Percentiles rank a stretch among this genome's conserved stretches.
Conservation (phyloP, 2,888 invertebrate genomes). For the Neoascia interrupta region DNA sequence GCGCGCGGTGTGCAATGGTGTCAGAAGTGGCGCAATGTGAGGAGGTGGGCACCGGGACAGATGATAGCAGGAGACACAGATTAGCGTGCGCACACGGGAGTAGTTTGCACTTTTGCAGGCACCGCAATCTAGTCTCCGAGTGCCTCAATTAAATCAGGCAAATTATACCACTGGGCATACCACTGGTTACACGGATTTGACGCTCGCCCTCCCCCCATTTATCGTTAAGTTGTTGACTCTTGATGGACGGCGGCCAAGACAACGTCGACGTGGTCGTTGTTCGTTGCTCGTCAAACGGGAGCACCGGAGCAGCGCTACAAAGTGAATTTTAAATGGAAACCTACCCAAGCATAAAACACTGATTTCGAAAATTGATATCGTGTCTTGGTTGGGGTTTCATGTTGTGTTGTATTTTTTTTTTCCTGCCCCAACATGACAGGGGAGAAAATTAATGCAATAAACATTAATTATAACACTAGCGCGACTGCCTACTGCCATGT, state of each 20-base stretch:
- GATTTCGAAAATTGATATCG: conserved; percentile 69
- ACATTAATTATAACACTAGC: conserved; percentile 70
- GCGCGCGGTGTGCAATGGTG: neutral
- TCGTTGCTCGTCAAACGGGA: conserved; percentile 48
- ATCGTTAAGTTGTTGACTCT: conserved; percentile 48
- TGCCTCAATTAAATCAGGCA: conserved; percentile 69
- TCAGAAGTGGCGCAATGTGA: conserved; percentile 4
- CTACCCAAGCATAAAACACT: conserved; percentile 69
- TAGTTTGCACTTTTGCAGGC: conserved; percentile 12
- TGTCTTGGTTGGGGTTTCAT: conserved; percentile 49
- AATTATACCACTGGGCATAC: conserved; percentile 63
- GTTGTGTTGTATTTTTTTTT: conserved; percentile 11
- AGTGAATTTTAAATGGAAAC: conserved; percentile 69
- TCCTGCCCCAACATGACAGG: conserved; percentile 54
- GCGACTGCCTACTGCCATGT: conserved; percentile 69
- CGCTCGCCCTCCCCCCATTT: neutral
- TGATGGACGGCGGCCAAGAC: conserved; percentile 51
- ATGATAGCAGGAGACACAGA: conserved; percentile 63
- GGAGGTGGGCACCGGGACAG: conserved; percentile 68
- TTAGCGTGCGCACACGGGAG: conserved; percentile 54
- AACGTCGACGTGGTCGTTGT: neutral
- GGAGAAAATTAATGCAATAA: conserved; percentile 70
- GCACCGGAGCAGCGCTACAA: conserved; percentile 44
- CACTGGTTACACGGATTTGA: conserved; percentile 44
- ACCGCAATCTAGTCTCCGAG: conserved; percentile 31